These are phyloP conservation scores for Enteromius mattozi DNA, from an alignment of 2,797 vertebrate genomes.

Conservation along the genomic window DNA sequence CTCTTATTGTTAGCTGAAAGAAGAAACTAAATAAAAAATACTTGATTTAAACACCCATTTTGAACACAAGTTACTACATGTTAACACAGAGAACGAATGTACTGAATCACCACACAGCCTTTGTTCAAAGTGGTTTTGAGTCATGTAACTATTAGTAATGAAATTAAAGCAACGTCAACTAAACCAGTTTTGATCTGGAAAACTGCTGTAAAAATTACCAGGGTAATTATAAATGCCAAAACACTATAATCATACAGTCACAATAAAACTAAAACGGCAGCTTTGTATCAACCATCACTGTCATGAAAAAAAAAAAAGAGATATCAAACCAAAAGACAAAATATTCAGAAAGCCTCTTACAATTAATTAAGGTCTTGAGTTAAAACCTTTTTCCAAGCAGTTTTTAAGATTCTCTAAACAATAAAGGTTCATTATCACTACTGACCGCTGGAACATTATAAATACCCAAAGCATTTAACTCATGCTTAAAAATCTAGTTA, in stretches of 20 bases:
- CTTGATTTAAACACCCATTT: background rate
- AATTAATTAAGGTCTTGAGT: background rate
- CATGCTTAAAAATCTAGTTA: no score
- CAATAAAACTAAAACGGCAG: background rate
- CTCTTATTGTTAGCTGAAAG: background rate
- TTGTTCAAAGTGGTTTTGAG: conserved; percentile 17
- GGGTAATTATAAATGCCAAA: conserved; percentile 8
- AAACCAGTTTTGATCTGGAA: conserved; percentile 15
- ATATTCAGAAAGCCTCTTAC: background rate
- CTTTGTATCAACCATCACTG: background rate
- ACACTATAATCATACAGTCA: background rate
- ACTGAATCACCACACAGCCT: background rate
- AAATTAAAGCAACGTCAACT: background rate
- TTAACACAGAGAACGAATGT: background rate
- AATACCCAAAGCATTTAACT: no score
- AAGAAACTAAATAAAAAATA: background rate
- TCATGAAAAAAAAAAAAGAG: background rate
- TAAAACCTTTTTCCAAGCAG: background rate
- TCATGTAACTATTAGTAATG: conserved; percentile 5
- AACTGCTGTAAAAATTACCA: background rate
- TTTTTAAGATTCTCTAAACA: background rate
- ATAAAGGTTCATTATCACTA: no score
- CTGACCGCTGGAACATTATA: no score
- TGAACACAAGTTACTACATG: background rate
- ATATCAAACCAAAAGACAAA: no score